A percentile compares a stretch with the other conserved stretches of the same genome.
phyloP scores from a whole-genome alignment of 2,888 invertebrate species.

The Drosophila nigricruria region DNA sequence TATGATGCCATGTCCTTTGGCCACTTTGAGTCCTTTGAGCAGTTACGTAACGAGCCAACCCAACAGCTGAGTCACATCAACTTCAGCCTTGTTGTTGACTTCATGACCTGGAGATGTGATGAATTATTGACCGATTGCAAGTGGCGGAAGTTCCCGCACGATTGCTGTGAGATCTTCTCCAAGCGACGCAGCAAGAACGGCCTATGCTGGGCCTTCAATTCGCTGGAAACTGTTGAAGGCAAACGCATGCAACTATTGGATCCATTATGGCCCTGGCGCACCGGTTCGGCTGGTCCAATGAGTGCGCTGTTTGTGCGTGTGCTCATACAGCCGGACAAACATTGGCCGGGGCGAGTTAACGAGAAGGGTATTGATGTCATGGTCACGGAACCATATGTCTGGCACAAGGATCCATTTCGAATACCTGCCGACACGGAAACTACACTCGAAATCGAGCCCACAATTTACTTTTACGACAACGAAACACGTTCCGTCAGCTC shows the following conservation, averaged over 20 bases:
- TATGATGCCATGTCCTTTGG: conserved; percentile 82
- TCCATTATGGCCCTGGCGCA: conserved; percentile 78
- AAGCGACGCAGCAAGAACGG: conserved; percentile 85
- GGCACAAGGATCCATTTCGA: conserved; percentile 70
- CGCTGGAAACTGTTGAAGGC: conserved; percentile 78
- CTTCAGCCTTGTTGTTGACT: conserved; percentile 78
- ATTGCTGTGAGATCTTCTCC: conserved; percentile 86
- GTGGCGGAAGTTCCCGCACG: conserved; percentile 84
- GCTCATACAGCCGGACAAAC: conserved; percentile 71
- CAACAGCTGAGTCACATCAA: conserved; percentile 77
- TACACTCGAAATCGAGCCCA: conserved; percentile 77
- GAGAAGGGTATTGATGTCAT: conserved; percentile 79
- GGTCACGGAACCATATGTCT: conserved; percentile 80
- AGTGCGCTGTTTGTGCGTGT: conserved; percentile 73
- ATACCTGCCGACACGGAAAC: conserved; percentile 80
- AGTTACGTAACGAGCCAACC: conserved; percentile 62
- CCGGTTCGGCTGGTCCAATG: conserved; percentile 72
- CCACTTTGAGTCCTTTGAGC: conserved; percentile 74
- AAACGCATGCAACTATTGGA: conserved; percentile 62
- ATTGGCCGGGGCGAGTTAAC: conserved; percentile 64
- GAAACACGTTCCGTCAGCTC: conserved; percentile 74
- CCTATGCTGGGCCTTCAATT: conserved; percentile 86
- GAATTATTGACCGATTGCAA: conserved; percentile 84
- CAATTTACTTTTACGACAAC: conserved; percentile 81
- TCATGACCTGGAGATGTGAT: conserved; percentile 84